A percentile compares a stretch with the other conserved stretches of the same genome.
phyloP scores from a whole-genome alignment of 2,888 invertebrate genomes.

The Parnassius apollo region DNA sequence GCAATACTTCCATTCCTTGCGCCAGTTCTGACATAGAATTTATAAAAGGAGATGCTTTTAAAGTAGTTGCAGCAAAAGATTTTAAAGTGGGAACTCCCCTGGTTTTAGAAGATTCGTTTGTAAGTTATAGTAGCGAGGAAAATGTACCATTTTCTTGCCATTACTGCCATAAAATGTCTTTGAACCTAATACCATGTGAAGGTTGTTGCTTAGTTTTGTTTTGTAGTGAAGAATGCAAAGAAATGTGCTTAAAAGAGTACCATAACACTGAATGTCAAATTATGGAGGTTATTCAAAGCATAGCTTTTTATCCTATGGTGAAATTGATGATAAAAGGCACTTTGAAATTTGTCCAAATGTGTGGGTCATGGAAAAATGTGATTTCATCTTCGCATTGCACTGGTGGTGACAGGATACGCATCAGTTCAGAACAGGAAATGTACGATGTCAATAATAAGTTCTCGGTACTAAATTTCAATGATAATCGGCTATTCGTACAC shows the following conservation, averaged over 20 bases:
- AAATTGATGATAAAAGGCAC: slow-evolving; percentile 17
- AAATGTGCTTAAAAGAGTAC: slow-evolving; percentile 28
- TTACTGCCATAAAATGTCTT: slow-evolving; percentile 29
- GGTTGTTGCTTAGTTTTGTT: slow-evolving; percentile 30
- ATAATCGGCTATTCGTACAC: slow-evolving; percentile 16
- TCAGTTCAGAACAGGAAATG: slow-evolving; percentile 13
- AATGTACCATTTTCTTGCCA: slow-evolving; percentile 33
- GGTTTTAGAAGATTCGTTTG: slow-evolving; percentile 37
- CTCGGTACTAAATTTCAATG: slow-evolving; percentile 13
- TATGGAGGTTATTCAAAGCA: slow-evolving; percentile 8
- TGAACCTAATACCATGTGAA: slow-evolving; percentile 31
- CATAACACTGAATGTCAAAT: slow-evolving; percentile 32
- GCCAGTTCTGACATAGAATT: slow-evolving; percentile 34
- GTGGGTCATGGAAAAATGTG: slow-evolving; percentile 18
- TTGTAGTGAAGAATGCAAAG: slow-evolving; percentile 28
- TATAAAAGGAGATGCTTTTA: slow-evolving; percentile 26
- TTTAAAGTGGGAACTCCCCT: slow-evolving; percentile 40
- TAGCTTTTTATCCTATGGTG: background rate
- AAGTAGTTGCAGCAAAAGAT: slow-evolving; percentile 37
- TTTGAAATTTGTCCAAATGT: slow-evolving; percentile 14
- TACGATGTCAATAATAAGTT: slow-evolving; percentile 23
- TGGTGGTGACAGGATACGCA: slow-evolving; percentile 2
- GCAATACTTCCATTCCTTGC: slow-evolving; percentile 35
- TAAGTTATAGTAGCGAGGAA: slow-evolving; percentile 18
- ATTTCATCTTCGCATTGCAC: slow-evolving; percentile 13